Percentiles rank a stretch among this genome's conserved stretches.
phyloP scores from a whole-genome alignment of 2,797 vertebrate genomes.

The Morelia viridis region DNA sequence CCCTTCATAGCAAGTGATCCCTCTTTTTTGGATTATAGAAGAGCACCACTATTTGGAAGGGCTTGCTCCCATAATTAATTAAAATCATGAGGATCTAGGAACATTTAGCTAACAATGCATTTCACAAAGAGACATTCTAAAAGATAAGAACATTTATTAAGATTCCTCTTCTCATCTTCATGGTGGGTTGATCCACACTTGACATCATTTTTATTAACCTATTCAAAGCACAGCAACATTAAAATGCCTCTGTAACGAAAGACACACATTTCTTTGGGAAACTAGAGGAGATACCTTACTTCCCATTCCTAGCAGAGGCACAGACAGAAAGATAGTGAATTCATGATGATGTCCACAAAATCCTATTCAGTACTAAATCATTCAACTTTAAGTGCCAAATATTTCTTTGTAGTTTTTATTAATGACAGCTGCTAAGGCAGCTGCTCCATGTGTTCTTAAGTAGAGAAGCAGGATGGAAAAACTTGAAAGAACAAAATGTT shows the following conservation, averaged over 20 bases:
- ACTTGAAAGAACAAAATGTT: background rate
- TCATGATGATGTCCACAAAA: background rate
- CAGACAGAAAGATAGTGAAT: background rate
- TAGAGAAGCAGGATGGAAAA: background rate
- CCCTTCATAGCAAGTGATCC: background rate
- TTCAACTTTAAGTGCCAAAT: background rate
- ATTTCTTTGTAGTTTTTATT: background rate
- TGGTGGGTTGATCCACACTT: background rate
- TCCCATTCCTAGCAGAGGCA: background rate
- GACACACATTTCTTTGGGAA: background rate
- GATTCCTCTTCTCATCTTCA: constrained; percentile 3
- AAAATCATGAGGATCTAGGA: constrained; percentile 15
- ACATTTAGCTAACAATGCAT: background rate
- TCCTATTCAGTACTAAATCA: background rate
- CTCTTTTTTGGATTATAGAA: background rate
- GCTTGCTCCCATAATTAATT: background rate
- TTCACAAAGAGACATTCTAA: background rate
- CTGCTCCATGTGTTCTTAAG: background rate
- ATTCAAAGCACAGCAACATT: background rate
- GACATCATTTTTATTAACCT: background rate
- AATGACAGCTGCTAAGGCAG: background rate
- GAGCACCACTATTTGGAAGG: background rate
- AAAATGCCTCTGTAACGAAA: constrained; percentile 18
- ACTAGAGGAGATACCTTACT: background rate
- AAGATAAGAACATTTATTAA: background rate